Percentiles rank a stretch among this genome's conserved stretches.
Conservation (phyloP, 2,797 vertebrate species). For the Enteromius thamalakanensis region DNA sequence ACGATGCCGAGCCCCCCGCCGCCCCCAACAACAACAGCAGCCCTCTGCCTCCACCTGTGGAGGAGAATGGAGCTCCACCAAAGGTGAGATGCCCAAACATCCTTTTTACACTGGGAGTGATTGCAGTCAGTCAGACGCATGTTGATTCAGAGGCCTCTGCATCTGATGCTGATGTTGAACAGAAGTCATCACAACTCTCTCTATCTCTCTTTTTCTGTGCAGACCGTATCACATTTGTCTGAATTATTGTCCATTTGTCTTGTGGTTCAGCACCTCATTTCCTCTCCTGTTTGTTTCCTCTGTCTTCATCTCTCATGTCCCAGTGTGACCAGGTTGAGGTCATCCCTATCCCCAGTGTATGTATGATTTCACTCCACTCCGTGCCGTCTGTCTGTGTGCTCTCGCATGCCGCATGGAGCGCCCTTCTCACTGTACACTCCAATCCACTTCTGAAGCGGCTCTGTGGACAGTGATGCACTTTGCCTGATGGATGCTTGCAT, state of each 20-base stretch:
- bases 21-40: constrained; percentile 84
- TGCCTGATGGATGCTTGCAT: constrained; percentile 23
- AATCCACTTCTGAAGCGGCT: constrained; percentile 44
- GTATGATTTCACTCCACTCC: constrained; percentile 83
- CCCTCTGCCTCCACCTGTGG: constrained; percentile 87
- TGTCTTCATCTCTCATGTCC: constrained; percentile 76
- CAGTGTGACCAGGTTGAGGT: constrained; percentile 98
- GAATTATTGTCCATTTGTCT: constrained; percentile 41
- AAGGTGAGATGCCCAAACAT: constrained; percentile 80
- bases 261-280: constrained; percentile 51
- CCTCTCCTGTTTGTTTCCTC: constrained; percentile 69
- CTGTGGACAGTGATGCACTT: constrained; percentile 43
- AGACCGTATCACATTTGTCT: constrained; percentile 22
- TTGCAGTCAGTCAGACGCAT: background rate
- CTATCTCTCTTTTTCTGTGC: constrained; percentile 15
- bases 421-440: background rate
- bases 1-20: constrained; percentile 89
- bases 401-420: constrained; percentile 69
- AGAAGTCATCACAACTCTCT: constrained; percentile 10
- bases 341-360: constrained; percentile 97
- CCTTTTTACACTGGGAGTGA: background rate
- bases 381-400: constrained; percentile 58
- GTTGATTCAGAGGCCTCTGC: background rate
- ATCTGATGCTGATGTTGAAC: background rate
- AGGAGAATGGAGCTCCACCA: constrained; percentile 94